Evolutionary conservation across 2,888 invertebrate genomes (phyloP), one percentile per base, ranked within the genome.

Genomic region (Zygothrica quintamaculata): DNA sequence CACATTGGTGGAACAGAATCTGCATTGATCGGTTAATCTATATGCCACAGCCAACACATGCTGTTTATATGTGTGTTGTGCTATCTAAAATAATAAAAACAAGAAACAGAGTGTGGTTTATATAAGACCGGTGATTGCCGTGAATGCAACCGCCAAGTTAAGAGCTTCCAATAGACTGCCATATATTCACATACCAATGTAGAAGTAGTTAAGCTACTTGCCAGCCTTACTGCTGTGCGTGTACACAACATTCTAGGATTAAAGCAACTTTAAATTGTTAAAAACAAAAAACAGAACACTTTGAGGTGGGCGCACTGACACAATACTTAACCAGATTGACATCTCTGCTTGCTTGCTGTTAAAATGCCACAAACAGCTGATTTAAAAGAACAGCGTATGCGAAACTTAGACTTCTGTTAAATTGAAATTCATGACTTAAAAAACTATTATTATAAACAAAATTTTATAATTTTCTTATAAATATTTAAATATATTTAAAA

Each of bases 181-280:
- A 5, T 18, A 0, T n/a, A 0, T 22, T 15, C 1, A 53, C 84
- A 67, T 78, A 88, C 89, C 73, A 59, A 55, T 34, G 79, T 65
- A 12, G 71, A 52, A 18, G 51, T 62, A 18, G 39, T 46, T 52
- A 80, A 72, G 11, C 65, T 56, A 8, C 59, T 64, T 9, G 62
- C 50, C 6, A 85, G 57, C 8, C 70, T 77, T 1, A 36, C 47
- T 13, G 86, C 71, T 37, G 84, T 51, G 18, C 88, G 84, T 8
- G 75, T 77, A 64, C 74, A 79, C 52, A 88, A 75, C 89, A 89
- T 89, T 58, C 57, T 84, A 46, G 33, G 48, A 40, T 53, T 33
- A 42, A 48, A 9, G 16, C n/a, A 7, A 57, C 55, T 60, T 68
- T 9, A 29, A 46, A 37, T 60, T 62, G 13, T 56, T 64, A 71